phyloP scores from a whole-genome alignment of 2,797 vertebrate species.

The Aselliscus stoliczkanus region DNA sequence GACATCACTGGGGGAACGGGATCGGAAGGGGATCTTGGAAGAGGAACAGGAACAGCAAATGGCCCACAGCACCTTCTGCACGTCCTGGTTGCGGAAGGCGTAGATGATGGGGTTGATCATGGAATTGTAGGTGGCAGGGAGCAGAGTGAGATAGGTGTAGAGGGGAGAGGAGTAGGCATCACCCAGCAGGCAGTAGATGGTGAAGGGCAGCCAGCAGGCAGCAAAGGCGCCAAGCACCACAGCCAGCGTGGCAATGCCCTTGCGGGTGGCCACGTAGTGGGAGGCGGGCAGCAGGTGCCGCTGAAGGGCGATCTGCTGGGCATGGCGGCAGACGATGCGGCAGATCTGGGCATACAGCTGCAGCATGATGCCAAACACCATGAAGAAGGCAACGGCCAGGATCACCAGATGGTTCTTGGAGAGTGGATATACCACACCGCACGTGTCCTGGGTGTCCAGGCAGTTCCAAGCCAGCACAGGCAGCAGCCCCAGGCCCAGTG shows the following conservation, averaged over 20 bases:
- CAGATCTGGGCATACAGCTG: slow-evolving; percentile 95
- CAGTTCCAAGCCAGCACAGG: slow-evolving; percentile 95
- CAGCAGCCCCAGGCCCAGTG: slow-evolving; percentile 86
- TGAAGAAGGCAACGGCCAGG: slow-evolving; percentile 89
- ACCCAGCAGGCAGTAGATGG: slow-evolving; percentile 91
- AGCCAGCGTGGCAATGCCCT: slow-evolving; percentile 90
- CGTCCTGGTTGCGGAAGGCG: slow-evolving; percentile 94
- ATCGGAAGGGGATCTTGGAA: slow-evolving; percentile 80
- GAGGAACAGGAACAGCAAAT: slow-evolving; percentile 86
- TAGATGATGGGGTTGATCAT: slow-evolving; percentile 95
- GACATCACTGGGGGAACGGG: slow-evolving; percentile 91
- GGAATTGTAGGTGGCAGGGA: slow-evolving; percentile 93
- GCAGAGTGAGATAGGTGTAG: slow-evolving; percentile 91
- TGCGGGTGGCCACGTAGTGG: slow-evolving; percentile 86
- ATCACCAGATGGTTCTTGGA: slow-evolving; percentile 89
- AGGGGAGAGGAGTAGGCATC: slow-evolving; percentile 86
- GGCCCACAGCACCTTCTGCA: slow-evolving; percentile 91
- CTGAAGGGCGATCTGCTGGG: slow-evolving; percentile 95
- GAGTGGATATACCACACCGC: slow-evolving; percentile 90
- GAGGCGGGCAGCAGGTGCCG: slow-evolving; percentile 89
- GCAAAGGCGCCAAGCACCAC: slow-evolving; percentile 92
- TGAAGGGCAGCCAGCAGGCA: slow-evolving; percentile 96
- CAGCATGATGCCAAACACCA: slow-evolving; percentile 88
- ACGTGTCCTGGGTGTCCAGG: slow-evolving; percentile 81
- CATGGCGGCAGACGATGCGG: slow-evolving; percentile 88